Evolutionary conservation across 2,888 invertebrate genomes (phyloP).

Genomic region (Girardia tigrina): DNA sequence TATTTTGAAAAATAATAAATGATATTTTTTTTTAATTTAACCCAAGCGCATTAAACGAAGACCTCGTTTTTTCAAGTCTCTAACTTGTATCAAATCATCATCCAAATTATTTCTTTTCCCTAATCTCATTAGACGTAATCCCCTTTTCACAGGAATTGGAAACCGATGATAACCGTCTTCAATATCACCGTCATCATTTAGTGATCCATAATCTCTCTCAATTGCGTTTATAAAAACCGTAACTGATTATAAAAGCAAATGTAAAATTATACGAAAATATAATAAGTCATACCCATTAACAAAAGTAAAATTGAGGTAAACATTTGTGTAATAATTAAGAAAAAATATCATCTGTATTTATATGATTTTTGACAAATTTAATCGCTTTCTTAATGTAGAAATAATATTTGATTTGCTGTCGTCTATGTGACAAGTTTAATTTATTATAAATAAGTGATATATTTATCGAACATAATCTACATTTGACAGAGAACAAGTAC

Average conservation of each 20-base stretch:
- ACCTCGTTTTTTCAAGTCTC: slow-evolving; percentile 15
- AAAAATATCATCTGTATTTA: too few species aligned
- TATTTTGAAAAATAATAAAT: too few species aligned
- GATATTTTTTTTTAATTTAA: too few species aligned
- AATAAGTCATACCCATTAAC: too few species aligned
- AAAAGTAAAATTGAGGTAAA: too few species aligned
- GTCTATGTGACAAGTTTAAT: neutral
- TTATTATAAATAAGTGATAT: neutral
- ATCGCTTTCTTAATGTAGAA: too few species aligned
- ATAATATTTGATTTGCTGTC: slow-evolving; percentile 8
- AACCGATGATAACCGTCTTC: neutral
- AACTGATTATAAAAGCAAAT: neutral
- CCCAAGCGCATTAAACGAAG: neutral
- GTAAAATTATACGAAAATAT: too few species aligned
- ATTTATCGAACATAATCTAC: too few species aligned
- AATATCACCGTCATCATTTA: neutral
- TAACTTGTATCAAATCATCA: neutral
- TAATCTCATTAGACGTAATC: neutral
- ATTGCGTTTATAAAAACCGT: neutral
- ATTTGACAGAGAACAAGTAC: too few species aligned
- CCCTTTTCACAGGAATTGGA: neutral
- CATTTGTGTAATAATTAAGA: too few species aligned
- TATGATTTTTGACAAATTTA: too few species aligned
- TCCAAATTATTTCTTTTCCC: neutral
- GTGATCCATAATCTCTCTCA: neutral